phyloP scores from a whole-genome alignment of 2,797 vertebrate species.

The Spinus olivaceus region DNA sequence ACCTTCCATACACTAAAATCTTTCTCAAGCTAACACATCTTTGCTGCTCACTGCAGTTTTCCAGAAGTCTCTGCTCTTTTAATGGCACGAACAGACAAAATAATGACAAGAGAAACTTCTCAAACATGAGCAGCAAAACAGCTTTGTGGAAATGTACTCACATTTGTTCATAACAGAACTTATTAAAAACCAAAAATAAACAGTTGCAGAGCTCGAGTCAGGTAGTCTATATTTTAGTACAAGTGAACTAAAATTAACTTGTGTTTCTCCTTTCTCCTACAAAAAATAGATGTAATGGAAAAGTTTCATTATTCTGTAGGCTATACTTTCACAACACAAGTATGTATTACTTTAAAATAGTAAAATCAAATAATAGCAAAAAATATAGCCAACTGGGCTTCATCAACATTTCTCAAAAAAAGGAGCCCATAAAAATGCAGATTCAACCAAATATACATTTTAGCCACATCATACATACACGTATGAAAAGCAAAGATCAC shows the following conservation, averaged over 20 bases:
- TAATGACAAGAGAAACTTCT: neutral
- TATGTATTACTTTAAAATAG: neutral
- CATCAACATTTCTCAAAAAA: neutral
- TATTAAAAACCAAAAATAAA: neutral
- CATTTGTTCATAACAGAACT: neutral
- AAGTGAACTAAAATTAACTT: neutral
- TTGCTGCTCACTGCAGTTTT: neutral
- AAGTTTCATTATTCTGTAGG: neutral
- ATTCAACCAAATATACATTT: neutral
- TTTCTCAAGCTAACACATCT: neutral
- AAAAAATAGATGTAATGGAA: neutral
- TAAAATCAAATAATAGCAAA: neutral
- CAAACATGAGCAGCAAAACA: neutral
- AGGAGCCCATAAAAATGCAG: neutral
- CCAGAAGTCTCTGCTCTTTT: neutral
- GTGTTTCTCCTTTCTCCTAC: neutral
- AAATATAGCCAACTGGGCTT: neutral
- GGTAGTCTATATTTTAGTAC: neutral
- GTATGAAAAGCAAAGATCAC: neutral
- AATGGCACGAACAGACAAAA: neutral
- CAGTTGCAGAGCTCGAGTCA: neutral
- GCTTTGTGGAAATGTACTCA: neutral
- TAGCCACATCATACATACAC: neutral
- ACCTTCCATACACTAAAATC: neutral
- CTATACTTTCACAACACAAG: neutral